Evolutionary conservation across 2,113 vertebrate species (phyloP).

Genomic region (Dipodomys stephensi): DNA sequence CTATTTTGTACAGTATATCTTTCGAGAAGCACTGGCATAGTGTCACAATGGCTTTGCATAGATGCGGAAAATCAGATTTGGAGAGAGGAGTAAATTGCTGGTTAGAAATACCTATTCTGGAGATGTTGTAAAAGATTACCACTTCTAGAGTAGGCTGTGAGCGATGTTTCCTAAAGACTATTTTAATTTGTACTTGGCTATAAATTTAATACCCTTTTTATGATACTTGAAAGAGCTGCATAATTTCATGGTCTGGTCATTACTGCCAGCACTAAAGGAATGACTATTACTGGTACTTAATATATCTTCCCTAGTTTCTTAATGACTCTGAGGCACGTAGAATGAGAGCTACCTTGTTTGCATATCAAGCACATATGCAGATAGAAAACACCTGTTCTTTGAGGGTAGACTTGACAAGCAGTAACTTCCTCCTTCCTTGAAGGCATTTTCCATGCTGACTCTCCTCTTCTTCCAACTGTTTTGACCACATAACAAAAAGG

Average conservation of each 20-base stretch:
- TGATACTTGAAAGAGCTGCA: slow-evolving; percentile 65
- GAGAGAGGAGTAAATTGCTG: not conserved
- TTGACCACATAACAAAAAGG: slow-evolving; percentile 9
- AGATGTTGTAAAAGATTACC: slow-evolving; percentile 36
- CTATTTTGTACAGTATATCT: not conserved
- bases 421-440: not conserved
- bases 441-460: not conserved
- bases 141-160: slow-evolving; percentile 43
- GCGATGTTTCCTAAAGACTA: slow-evolving; percentile 54
- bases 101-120: slow-evolving; percentile 3
- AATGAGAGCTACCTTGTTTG: not conserved
- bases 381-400: slow-evolving; percentile 47
- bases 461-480: slow-evolving; percentile 23
- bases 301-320: slow-evolving; percentile 66
- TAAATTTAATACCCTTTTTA: slow-evolving; percentile 72
- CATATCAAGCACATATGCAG: not conserved
- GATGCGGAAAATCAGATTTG: slow-evolving; percentile 28
- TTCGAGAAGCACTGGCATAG: slow-evolving; percentile 14
- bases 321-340: slow-evolving; percentile 48
- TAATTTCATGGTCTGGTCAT: slow-evolving; percentile 74
- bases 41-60: not conserved
- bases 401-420: not conserved
- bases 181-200: slow-evolving; percentile 68
- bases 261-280: slow-evolving; percentile 57
- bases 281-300: slow-evolving; percentile 62